phyloP scores from a whole-genome alignment of 1,140 invertebrate genomes.

The Campoletis sonorensis region DNA sequence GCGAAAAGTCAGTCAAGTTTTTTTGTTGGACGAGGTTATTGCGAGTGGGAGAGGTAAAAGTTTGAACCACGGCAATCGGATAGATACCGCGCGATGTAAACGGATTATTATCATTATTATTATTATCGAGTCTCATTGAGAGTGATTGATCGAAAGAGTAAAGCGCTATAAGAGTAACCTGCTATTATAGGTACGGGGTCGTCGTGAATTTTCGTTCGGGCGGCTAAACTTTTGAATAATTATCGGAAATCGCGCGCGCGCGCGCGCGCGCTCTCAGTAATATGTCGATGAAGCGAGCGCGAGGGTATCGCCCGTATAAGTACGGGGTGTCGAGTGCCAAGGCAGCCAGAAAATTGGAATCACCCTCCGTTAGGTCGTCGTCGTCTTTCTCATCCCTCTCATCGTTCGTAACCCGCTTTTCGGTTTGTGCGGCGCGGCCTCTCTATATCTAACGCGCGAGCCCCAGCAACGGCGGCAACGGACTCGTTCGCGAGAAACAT shows the following conservation, averaged over 20 bases:
- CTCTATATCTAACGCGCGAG: too few relatives aligned
- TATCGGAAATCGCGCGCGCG: slow-evolving; percentile 63
- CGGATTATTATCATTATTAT: background rate
- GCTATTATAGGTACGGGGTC: background rate
- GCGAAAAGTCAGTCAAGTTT: too few relatives aligned
- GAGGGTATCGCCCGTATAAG: slow-evolving; percentile 55
- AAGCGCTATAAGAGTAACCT: background rate
- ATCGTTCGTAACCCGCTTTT: slow-evolving; percentile 32
- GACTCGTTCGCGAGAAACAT: too few relatives aligned
- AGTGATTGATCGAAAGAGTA: slow-evolving; percentile 34
- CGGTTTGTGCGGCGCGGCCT: background rate
- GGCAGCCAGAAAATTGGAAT: slow-evolving; percentile 74
- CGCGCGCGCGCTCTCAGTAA: slow-evolving; percentile 46
- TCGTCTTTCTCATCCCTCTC: slow-evolving; percentile 35
- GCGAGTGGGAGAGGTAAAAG: too few relatives aligned
- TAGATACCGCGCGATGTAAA: background rate
- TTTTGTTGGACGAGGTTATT: too few relatives aligned
- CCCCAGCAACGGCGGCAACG: too few relatives aligned
- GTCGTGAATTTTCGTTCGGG: slow-evolving; percentile 14
- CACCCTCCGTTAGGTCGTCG: slow-evolving; percentile 62
- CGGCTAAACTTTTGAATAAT: slow-evolving; percentile 72
- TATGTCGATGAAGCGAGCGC: slow-evolving; percentile 59
- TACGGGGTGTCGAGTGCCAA: slow-evolving; percentile 56
- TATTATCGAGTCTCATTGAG: background rate
- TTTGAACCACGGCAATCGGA: too few relatives aligned